Evolutionary conservation across 2,797 vertebrate genomes (phyloP), one percentile per base, ranked within the genome.

Genomic region (Hypotaenidia okinawae): DNA sequence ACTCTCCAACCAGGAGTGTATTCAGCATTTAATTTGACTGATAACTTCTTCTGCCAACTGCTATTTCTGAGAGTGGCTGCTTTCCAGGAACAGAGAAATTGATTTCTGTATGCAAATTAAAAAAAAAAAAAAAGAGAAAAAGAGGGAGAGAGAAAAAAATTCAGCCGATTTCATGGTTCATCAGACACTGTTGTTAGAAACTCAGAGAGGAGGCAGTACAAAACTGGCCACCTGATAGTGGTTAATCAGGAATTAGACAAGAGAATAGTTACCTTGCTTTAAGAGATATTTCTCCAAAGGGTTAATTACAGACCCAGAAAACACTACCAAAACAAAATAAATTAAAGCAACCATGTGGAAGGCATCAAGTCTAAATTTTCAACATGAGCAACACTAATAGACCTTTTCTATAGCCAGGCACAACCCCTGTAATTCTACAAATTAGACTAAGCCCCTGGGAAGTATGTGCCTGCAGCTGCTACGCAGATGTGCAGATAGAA

Each of bases 381-480:
- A 97, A 96, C 96, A 95, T 95, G 81, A 97, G 95, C 97, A 97
- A 97, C 94, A 81, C 96, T 97, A 97, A 97, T 89, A 97, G 96
- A 97, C 95, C 79, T 93, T 80, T 96, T 86, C 94, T 96, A 97
- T 91, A 97, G 97, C 97, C 96, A 97, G 96, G 96, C 97, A 97
- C 96, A 96, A 67, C 90, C 97, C 94, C 97, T 95, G 95, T 94
- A 96, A 97, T 97, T 97, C 97, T 97, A 98, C 97, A 98, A 97
- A 98, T 98, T 97, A 97, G 96, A 93, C 94, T 88, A 95, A 97
- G 93, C 97, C 97, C 97, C 95, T 96, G 97, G 97, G 97, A 98
- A 97, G 94, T 80, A 73, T 91, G 80, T 66, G 89, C 78, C 93
- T 96, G 94, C 98, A 98, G 98, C 98, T 98, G 98, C 94, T 94